Conservation (phyloP, 2,113 vertebrate genomes). For the Ochotona curzoniae region DNA sequence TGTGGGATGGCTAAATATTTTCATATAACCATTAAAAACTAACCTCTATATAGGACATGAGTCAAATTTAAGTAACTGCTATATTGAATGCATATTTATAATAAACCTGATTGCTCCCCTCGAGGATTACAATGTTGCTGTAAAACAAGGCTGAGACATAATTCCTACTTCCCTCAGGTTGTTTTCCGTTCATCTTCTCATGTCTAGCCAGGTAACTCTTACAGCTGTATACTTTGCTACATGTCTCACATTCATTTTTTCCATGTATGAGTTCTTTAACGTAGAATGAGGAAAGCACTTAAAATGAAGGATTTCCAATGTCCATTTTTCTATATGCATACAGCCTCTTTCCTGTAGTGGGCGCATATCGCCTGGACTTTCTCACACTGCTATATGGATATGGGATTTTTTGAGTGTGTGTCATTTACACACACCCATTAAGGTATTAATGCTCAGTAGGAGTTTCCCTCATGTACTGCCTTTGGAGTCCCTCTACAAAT, state of each 20-base stretch:
- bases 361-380: neutral
- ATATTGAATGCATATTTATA: slow-evolving; percentile 28
- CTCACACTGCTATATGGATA: neutral
- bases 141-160: slow-evolving; percentile 39
- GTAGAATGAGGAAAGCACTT: slow-evolving; percentile 68
- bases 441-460: slow-evolving; percentile 45
- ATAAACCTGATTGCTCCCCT: neutral
- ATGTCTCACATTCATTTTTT: slow-evolving; percentile 53
- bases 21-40: slow-evolving; percentile 50
- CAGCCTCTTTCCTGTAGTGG: slow-evolving; percentile 40
- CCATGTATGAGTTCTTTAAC: slow-evolving; percentile 85
- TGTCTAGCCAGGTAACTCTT: slow-evolving; percentile 6
- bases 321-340: slow-evolving; percentile 83
- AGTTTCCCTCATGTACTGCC: neutral
- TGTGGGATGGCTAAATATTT: neutral
- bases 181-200: slow-evolving; percentile 42
- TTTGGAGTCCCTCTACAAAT: neutral
- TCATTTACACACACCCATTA: slow-evolving; percentile 13
- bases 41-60: neutral
- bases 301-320: slow-evolving; percentile 82
- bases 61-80: slow-evolving; percentile 28
- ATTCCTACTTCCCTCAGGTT: slow-evolving; percentile 21
- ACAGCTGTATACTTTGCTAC: slow-evolving; percentile 34
- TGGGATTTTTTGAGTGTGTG: neutral
- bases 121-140: slow-evolving; percentile 5